Evolutionary conservation across 1,140 invertebrate genomes (phyloP), one percentile per base, ranked within the genome.

Genomic region (Bicyclus anynana): DNA sequence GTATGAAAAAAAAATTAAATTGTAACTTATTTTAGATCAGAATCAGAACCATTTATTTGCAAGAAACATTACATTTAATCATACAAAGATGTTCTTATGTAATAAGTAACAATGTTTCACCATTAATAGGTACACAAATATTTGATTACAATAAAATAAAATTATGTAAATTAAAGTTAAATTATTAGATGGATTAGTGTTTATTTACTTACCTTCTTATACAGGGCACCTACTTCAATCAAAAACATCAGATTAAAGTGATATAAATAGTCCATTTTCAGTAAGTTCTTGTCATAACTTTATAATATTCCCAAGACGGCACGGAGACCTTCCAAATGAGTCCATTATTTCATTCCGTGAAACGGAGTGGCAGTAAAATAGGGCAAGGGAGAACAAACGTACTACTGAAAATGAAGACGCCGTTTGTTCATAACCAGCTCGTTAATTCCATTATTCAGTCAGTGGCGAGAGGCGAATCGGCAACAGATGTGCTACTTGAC

Each of bases 401-500:
- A 65, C 71, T 78, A 73, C 72, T 87, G 80, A 68, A 84, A 84
- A 84, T 85, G 77, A 81, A 87, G 84, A 84, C 79, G 78, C 75
- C 81, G 84, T 84, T 86, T 81, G 84, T 87, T 84, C 84, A 85
- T 85, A 87, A 87, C 80, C 84, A 84, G 80, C 80, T 44, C 40
- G 40, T 44, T 87, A 85, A 85, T 85, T 84, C 80, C 75, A 80
- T 87, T 84, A 84, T 84, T 79, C 79, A 87, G 78, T 78, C 76
- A 79, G 78, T 77, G 66, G 75, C 79, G 77, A 78, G 77, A 76
- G 55, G 68, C 63, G 62, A 72, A 74, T 68, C 66, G 74, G 84
- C 75, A 84, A 82, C 81, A 87, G 84, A 87, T 87, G 84, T 74
- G 82, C 74, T 66, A 71, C 71, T 75, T 73, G 64, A 80, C 77